Evolutionary conservation across 2,888 invertebrate genomes (phyloP).

Genomic region (Boloria selene): DNA sequence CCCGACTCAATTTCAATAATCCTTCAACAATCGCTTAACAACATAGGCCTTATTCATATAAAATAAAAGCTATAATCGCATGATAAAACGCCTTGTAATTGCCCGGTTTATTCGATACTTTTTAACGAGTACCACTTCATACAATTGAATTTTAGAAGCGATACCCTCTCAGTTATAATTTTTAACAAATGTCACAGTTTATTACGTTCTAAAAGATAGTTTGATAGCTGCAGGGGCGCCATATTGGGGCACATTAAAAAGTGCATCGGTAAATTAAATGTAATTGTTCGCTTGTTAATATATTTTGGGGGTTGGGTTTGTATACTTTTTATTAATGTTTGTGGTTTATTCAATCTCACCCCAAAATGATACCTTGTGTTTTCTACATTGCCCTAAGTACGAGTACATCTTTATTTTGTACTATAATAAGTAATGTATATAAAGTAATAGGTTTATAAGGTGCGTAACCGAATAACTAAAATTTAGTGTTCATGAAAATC

Average conservation of each 20-base stretch:
- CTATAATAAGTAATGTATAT: too few relatives aligned
- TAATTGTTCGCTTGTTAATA: constrained; percentile 81
- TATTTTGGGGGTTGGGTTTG: constrained; percentile 57
- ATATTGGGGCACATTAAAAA: constrained; percentile 78
- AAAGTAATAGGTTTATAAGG: too few relatives aligned
- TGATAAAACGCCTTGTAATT: constrained; percentile 32
- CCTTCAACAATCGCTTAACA: constrained; percentile 24
- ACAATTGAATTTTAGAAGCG: constrained; percentile 75
- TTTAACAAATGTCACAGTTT: constrained; percentile 79
- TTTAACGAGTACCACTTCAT: constrained; percentile 67
- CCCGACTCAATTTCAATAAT: constrained; percentile 34
- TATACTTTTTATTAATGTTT: constrained; percentile 22
- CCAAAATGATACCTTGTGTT: constrained; percentile 9
- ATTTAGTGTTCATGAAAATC: neutral
- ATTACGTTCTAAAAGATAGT: constrained; percentile 59
- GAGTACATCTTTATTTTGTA: neutral
- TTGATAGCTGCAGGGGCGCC: constrained; percentile 58
- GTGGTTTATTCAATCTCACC: constrained; percentile 16
- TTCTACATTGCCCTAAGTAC: neutral
- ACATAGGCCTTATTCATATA: constrained; percentile 30
- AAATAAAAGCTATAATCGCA: constrained; percentile 32
- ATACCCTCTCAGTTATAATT: constrained; percentile 75
- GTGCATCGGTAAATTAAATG: constrained; percentile 79
- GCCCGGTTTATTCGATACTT: constrained; percentile 41
- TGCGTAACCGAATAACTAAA: too few relatives aligned